Evolutionary conservation across 2,113 vertebrate species (phyloP), one percentile per base, ranked within the genome.

Genomic region (Sander vitreus): DNA sequence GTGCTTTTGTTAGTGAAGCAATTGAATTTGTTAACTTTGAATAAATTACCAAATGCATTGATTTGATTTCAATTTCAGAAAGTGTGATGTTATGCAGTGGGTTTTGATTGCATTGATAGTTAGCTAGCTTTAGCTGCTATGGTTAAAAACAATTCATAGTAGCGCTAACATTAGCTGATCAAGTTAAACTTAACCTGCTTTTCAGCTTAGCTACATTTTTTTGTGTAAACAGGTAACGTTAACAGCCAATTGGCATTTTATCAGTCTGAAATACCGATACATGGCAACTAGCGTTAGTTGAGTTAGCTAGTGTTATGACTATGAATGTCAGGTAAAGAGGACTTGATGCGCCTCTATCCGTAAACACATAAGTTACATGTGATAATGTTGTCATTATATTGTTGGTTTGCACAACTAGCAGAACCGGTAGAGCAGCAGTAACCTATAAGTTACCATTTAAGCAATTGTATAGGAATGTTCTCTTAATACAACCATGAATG

Each of bases 151-250:
- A 73, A 9, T 10, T 21, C 18, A 45, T 18, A 33, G 8, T 25
- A 13, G 14, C 62, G 83, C 63, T 85, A 87, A 55, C 59, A 45
- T 81, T 85, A 79, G 82, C 75, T 55, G 7, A 6, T 64, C 4
- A n/a, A 2, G 57, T 21, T 27, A 59, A 66, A 73, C 43, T 71
- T 76, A 39, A 74, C 6, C 48, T 19, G 39, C 13, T 55, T 48
- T 67, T 33, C 30, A 51, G 1, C 19, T 16, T 2, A 39, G 39
- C 39, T 39, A 9, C 2, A 21, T 39, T 9, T 36, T 18, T n/a
- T 57, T 60, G 25, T 76, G 58, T 43, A 55, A 67, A 66, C 48
- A 30, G 13, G 15, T 2, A 43, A 3, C 13, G 13, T 12, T 2
- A 43, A 3, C 10, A 55, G 1, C 4, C 6, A 27, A 13, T 30